Evolutionary conservation across 2,113 vertebrate species (phyloP).

Genomic region (Eulemur macaco): DNA sequence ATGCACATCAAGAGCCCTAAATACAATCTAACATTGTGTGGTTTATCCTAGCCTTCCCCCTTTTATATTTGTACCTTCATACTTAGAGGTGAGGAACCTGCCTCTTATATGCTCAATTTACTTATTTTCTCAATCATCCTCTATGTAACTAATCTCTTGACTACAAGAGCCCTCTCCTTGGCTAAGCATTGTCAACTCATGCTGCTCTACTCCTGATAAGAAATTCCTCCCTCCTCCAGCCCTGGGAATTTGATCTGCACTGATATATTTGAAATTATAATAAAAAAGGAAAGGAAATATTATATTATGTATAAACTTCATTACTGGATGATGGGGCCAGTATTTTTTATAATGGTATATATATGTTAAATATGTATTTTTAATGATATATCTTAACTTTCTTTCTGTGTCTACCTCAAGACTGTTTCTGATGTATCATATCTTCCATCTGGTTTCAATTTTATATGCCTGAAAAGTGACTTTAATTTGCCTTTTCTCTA

Average conservation of each 20-base stretch:
- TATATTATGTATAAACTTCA: conserved; percentile 1
- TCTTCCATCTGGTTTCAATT: background rate
- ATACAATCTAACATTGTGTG: background rate
- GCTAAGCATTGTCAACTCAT: background rate
- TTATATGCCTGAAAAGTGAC: background rate
- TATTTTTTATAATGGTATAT: background rate
- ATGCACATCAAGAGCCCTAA: background rate
- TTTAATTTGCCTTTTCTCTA: background rate
- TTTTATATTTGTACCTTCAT: background rate
- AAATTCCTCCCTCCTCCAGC: background rate
- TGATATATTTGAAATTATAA: background rate
- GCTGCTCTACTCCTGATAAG: background rate
- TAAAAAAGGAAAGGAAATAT: background rate
- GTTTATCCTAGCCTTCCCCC: background rate
- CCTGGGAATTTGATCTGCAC: background rate
- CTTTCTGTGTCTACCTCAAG: background rate
- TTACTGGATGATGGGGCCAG: background rate
- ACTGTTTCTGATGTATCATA: background rate
- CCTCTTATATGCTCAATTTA: background rate
- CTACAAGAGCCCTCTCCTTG: background rate
- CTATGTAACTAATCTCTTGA: background rate
- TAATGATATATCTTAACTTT: background rate
- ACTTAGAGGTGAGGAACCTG: background rate
- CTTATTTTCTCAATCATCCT: background rate
- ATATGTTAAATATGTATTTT: background rate